Conservation (phyloP, 2,888 invertebrate genomes). For the Rhynchonema sp. region DNA sequence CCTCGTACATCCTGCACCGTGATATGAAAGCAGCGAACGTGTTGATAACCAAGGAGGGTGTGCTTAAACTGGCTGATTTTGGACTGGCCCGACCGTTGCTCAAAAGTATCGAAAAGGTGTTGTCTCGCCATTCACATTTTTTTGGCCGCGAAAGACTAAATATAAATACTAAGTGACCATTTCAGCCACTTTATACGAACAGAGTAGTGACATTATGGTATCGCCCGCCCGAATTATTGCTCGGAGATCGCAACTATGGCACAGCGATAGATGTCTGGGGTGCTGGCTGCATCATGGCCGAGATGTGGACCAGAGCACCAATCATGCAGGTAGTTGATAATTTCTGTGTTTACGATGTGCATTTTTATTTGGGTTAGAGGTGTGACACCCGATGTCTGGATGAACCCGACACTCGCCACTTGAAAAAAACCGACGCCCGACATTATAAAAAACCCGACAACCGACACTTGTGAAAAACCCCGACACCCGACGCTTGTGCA, state of each 20-base stretch:
- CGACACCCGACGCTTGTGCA: too few species aligned
- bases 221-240: constrained; percentile 35
- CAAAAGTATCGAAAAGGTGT: background rate
- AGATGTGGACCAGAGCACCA: constrained; percentile 81
- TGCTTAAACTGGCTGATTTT: constrained; percentile 87
- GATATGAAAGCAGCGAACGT: constrained; percentile 99
- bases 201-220: constrained; percentile 95
- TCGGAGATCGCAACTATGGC: constrained; percentile 57
- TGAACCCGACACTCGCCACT: too few species aligned
- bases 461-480: too few species aligned
- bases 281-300: constrained; percentile 98
- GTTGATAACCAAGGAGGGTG: constrained; percentile 77
- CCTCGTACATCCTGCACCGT: constrained; percentile 63
- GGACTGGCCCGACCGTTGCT: constrained; percentile 72
- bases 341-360: background rate
- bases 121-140: too few species aligned
- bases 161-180: too few species aligned
- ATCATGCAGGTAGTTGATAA: constrained; percentile 33
- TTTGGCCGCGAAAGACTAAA: too few species aligned
- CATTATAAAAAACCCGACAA: too few species aligned
- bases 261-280: constrained; percentile 78
- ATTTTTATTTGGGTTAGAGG: too few species aligned
- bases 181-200: constrained; percentile 54
- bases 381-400: too few species aligned
- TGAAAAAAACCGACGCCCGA: too few species aligned